Conservation (phyloP, 2,113 vertebrate species). For the Syngnathus floridae region DNA sequence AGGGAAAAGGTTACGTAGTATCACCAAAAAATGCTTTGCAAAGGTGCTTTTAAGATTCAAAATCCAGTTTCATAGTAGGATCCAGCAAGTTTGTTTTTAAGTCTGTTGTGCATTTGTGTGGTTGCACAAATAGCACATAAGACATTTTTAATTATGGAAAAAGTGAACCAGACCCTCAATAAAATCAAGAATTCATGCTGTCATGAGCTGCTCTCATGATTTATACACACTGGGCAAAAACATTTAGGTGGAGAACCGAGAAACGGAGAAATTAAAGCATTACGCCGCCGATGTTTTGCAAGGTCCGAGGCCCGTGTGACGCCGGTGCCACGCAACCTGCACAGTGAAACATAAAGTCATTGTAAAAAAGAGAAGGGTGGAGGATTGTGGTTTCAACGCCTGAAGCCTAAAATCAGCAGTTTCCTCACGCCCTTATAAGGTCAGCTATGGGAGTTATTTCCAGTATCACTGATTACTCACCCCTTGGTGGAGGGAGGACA, state of each 20-base stretch:
- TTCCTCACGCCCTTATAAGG: constrained; percentile 53
- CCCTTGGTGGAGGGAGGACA: neutral
- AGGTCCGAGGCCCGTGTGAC: constrained; percentile 17
- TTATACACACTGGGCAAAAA: neutral
- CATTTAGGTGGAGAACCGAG: neutral
- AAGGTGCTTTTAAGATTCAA: neutral
- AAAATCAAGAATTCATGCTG: neutral
- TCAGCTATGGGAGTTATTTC: constrained; percentile 43
- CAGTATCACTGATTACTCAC: constrained; percentile 46
- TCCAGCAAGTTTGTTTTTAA: neutral
- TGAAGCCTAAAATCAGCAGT: constrained; percentile 54
- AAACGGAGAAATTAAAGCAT: neutral
- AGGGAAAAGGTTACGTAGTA: too few species aligned
- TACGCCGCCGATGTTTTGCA: constrained; percentile 21
- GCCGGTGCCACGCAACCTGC: constrained; percentile 8
- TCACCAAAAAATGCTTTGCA: neutral
- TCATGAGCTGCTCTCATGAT: neutral
- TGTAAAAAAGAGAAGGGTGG: constrained; percentile 19
- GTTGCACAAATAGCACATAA: neutral
- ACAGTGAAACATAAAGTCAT: constrained; percentile 44
- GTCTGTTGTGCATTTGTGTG: neutral
- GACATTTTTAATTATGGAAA: constrained; percentile 2
- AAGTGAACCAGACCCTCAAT: neutral
- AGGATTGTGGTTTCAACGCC: constrained; percentile 17
- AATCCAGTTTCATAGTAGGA: neutral